Percentiles rank a stretch among this genome's conserved stretches.
Evolutionary conservation across 92 coral and sea anemone genomes (phyloP).

Genomic region (Epizoanthus scotinus): DNA sequence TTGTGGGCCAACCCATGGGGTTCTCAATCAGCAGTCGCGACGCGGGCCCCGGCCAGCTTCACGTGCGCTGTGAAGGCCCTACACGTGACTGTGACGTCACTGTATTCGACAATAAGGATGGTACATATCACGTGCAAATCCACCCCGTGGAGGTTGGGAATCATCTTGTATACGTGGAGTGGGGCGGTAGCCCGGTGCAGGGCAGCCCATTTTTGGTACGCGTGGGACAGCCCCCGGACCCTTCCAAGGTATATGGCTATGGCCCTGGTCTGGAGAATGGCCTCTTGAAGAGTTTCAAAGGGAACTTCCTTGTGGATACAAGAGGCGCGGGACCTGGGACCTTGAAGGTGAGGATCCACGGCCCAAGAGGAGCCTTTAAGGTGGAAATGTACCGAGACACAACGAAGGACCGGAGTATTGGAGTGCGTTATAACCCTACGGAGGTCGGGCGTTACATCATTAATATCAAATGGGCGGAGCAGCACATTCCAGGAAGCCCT

Average conservation of each 20-base stretch:
- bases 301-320: slow-evolving; percentile 93
- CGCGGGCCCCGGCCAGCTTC: slow-evolving; percentile 89
- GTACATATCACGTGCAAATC: slow-evolving; percentile 86
- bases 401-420: slow-evolving; percentile 91
- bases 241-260: slow-evolving; percentile 41
- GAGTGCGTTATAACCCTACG: slow-evolving; percentile 94
- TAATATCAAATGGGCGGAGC: slow-evolving; percentile 96
- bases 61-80: slow-evolving; percentile 95
- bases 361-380: slow-evolving; percentile 96
- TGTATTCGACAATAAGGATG: slow-evolving; percentile 91
- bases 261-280: slow-evolving; percentile 95
- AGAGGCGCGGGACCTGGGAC: slow-evolving; percentile 99
- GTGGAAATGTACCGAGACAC: slow-evolving; percentile 98
- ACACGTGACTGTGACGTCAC: slow-evolving; percentile 89
- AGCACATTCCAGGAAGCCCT: slow-evolving; percentile 92
- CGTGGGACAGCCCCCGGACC: slow-evolving; percentile 83
- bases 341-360: slow-evolving; percentile 92
- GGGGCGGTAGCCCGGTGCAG: slow-evolving; percentile 87
- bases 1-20: slow-evolving; percentile 79
- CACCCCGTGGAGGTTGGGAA: slow-evolving; percentile 85
- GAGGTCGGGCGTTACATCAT: slow-evolving; percentile 91
- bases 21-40: slow-evolving; percentile 84
- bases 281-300: slow-evolving; percentile 73
- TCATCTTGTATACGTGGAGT: slow-evolving; percentile 87
- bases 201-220: slow-evolving; percentile 97